These are phyloP conservation scores for Myotis brandtii DNA, from an alignment of 2,113 vertebrate genomes.

Conservation along the genomic window DNA sequence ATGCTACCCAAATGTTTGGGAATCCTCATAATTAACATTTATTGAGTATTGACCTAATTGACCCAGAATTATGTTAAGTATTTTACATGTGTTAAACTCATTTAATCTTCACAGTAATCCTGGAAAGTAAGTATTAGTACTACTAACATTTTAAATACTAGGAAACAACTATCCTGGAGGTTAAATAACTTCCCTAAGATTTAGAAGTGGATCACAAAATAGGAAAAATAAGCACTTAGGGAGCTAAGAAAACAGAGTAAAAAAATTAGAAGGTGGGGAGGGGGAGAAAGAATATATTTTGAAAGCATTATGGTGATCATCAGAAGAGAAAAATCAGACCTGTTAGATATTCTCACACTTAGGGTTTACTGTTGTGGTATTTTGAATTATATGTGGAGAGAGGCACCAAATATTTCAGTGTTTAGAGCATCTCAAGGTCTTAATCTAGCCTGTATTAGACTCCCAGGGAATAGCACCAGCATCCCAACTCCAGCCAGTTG, in stretches of 20 bases:
- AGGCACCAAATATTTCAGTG: not conserved
- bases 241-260: not conserved
- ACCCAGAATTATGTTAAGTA: not conserved
- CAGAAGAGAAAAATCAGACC: conserved; percentile 5
- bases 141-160: not conserved
- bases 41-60: not conserved
- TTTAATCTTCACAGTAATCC: not conserved
- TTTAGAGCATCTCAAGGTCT: conserved; percentile 39
- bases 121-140: not conserved
- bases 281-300: not conserved
- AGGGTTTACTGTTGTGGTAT: not conserved
- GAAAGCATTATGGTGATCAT: not conserved
- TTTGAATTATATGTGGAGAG: not conserved
- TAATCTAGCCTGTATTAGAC: not conserved
- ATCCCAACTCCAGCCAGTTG: not conserved
- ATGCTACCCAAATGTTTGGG: not conserved
- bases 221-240: not conserved
- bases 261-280: not conserved
- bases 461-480: not conserved
- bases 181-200: not conserved
- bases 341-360: not conserved
- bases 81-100: not conserved
- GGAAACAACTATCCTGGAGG: not conserved
- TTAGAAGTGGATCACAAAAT: not conserved
- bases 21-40: not conserved